Conservation (phyloP, 2,113 vertebrate genomes). For the Chaetops frenatus region DNA sequence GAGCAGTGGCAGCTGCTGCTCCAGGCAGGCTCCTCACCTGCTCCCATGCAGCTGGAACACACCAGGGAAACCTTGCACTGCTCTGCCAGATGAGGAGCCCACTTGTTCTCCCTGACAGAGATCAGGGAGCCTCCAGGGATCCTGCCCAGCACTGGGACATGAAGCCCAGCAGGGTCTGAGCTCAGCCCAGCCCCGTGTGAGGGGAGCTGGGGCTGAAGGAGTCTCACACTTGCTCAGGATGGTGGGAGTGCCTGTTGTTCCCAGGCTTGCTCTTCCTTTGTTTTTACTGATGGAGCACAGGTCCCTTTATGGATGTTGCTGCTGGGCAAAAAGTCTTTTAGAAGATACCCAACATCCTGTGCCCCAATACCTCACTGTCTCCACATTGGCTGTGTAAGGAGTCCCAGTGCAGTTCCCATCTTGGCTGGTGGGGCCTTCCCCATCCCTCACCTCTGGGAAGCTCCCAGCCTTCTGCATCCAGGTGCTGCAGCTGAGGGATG, state of each 20-base stretch:
- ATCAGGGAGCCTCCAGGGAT: neutral
- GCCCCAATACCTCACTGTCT: neutral
- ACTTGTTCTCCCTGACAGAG: neutral
- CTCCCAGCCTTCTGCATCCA: neutral
- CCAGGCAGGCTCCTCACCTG: neutral
- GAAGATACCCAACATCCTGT: neutral
- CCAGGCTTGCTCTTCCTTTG: neutral
- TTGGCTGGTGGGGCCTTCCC: rapidly evolving
- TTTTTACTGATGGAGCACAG: neutral
- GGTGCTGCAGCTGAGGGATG: neutral
- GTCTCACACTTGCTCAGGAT: neutral
- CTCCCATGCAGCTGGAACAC: neutral
- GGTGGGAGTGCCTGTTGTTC: neutral
- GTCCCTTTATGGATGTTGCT: neutral
- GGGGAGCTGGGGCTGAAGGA: neutral
- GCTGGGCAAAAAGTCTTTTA: neutral
- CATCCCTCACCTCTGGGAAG: neutral
- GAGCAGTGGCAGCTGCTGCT: neutral
- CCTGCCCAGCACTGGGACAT: neutral
- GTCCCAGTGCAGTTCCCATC: neutral
- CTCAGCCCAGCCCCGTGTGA: neutral
- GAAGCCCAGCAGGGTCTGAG: neutral
- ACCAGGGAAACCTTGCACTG: rapidly evolving
- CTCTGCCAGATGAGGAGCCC: neutral
- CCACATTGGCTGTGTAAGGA: neutral